These are phyloP conservation scores for Limnothrissa miodon DNA, from an alignment of 2,113 vertebrate species.

Conservation along the genomic window DNA sequence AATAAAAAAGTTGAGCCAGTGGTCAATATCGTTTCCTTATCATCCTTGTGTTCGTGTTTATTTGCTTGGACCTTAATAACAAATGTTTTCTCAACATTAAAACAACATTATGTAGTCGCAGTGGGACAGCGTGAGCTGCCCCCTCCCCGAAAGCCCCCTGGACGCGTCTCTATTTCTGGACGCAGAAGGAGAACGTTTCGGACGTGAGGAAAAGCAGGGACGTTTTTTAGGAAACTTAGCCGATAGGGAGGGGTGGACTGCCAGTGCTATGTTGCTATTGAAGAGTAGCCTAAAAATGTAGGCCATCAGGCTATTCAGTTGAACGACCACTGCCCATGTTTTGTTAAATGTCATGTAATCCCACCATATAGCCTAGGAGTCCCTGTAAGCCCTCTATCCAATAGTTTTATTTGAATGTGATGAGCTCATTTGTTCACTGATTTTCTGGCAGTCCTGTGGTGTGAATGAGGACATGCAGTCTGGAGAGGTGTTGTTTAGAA, in stretches of 20 bases:
- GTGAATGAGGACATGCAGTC: not conserved
- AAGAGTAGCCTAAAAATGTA: not conserved
- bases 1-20: no score
- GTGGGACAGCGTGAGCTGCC: not conserved
- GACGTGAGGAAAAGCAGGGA: slow-evolving; percentile 39
- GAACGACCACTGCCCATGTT: no score
- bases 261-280: not conserved
- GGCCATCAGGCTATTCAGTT: no score
- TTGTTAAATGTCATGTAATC: not conserved
- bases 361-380: not conserved
- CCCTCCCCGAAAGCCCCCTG: slow-evolving; percentile 29
- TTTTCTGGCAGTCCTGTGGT: not conserved
- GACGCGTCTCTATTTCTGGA: slow-evolving; percentile 55
- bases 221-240: slow-evolving; percentile 25
- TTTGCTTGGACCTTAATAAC: no score
- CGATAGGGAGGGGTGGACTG: not conserved
- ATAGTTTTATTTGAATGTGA: not conserved
- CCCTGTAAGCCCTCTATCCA: not conserved
- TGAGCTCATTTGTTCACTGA: not conserved
- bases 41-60: no score
- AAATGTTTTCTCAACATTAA: no score
- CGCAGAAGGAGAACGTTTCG: slow-evolving; percentile 44
- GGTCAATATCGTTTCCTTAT: no score
- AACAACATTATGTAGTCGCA: no score
- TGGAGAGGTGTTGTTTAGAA: not conserved